Evolutionary conservation across 2,888 invertebrate genomes (phyloP).

Genomic region (Drosophila rubida): DNA sequence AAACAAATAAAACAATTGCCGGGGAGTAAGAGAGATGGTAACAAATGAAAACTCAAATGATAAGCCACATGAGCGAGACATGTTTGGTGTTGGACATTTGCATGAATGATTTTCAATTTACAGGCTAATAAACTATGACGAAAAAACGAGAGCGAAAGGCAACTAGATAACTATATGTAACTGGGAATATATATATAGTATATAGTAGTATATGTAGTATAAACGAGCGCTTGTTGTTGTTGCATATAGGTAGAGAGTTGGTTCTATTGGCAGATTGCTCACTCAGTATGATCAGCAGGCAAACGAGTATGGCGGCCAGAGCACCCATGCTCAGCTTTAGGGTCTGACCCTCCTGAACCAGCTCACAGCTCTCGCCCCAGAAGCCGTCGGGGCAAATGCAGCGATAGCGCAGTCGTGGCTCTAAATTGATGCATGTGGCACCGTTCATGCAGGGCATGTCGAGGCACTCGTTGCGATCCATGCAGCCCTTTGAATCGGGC

Average conservation of each 20-base stretch:
- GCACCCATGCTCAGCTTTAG: slow-evolving; percentile 98
- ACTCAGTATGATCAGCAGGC: slow-evolving; percentile 98
- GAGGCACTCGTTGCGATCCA: slow-evolving; percentile 97
- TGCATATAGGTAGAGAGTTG: slow-evolving; percentile 26
- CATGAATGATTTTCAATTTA: slow-evolving; percentile 40
- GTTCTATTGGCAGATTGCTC: slow-evolving; percentile 86
- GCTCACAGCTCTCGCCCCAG: slow-evolving; percentile 97
- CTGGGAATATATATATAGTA: neutral
- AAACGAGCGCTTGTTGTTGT: slow-evolving; percentile 35
- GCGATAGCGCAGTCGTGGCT: slow-evolving; percentile 93
- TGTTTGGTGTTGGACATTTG: slow-evolving; percentile 28
- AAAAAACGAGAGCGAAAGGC: neutral
- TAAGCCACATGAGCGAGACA: slow-evolving; percentile 25
- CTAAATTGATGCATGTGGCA: slow-evolving; percentile 96
- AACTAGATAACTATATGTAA: neutral
- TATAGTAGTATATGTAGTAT: too few species aligned
- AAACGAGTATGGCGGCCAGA: slow-evolving; percentile 98
- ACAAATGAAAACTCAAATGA: slow-evolving; percentile 35
- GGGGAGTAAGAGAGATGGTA: neutral
- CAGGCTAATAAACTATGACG: slow-evolving; percentile 47
- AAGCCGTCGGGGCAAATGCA: slow-evolving; percentile 96
- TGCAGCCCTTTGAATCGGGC: slow-evolving; percentile 95
- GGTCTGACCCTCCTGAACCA: slow-evolving; percentile 96
- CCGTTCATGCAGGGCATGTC: slow-evolving; percentile 97
- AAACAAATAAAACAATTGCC: slow-evolving; percentile 35